These are phyloP conservation scores for Parnassius mnemosyne DNA, from an alignment of 2,888 invertebrate species.

Conservation along the genomic window DNA sequence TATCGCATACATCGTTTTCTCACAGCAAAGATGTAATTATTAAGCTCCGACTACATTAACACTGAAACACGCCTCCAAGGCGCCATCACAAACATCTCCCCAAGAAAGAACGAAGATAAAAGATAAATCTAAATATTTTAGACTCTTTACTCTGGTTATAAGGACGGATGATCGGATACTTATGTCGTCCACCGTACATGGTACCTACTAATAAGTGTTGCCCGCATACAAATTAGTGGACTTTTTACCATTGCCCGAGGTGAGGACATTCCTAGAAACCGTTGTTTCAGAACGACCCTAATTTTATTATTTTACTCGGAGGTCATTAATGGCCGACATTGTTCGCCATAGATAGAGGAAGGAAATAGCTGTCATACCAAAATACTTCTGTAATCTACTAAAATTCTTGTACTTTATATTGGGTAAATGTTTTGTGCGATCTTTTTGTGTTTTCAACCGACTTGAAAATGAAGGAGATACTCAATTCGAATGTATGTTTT, in stretches of 20 bases:
- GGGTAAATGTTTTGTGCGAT: too few relatives aligned
- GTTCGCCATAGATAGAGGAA: neutral
- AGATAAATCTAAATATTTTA: neutral
- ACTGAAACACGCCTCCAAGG: conserved; percentile 23
- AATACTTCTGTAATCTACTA: too few relatives aligned
- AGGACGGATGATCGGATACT: neutral
- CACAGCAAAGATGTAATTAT: conserved; percentile 18
- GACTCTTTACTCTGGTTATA: neutral
- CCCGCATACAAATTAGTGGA: conserved; percentile 22
- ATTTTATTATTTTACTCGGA: conserved; percentile 16
- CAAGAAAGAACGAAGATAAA: neutral
- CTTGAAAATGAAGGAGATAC: too few relatives aligned
- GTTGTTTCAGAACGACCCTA: conserved; percentile 4
- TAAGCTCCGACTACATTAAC: conserved; percentile 24
- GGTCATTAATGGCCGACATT: conserved; percentile 1
- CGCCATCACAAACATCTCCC: conserved; percentile 16
- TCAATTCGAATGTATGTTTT: too few relatives aligned
- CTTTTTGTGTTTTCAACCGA: too few relatives aligned
- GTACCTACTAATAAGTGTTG: conserved; percentile 16
- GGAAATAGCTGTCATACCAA: too few relatives aligned
- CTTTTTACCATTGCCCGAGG: conserved; percentile 22
- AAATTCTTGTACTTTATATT: too few relatives aligned
- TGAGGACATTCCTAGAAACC: conserved; percentile 24
- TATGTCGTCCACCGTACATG: conserved; percentile 8
- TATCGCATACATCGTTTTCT: neutral